Evolutionary conservation across 64 coral and sea anemone genomes (phyloP).

Genomic region (Acropora yongei): DNA sequence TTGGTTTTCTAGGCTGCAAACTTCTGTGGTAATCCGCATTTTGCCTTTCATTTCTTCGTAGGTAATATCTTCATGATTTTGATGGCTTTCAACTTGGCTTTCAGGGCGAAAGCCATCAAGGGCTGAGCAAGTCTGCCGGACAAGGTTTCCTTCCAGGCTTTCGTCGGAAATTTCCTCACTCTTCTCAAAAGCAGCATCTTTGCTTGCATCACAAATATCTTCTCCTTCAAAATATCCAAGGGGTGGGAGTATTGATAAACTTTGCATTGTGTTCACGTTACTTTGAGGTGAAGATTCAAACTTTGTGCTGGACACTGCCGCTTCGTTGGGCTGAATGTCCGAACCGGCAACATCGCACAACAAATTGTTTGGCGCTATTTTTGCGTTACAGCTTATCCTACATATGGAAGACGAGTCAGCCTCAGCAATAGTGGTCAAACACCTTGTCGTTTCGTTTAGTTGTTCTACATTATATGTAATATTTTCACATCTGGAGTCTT

Average conservation of each 20-base stretch:
- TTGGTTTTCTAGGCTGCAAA: neutral
- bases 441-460: neutral
- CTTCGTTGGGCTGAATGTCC: neutral
- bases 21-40: neutral
- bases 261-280: constrained; percentile 11
- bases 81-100: neutral
- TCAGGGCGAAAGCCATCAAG: neutral
- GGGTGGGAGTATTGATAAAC: constrained; percentile 2
- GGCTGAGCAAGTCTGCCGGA: neutral
- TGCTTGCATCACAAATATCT: neutral
- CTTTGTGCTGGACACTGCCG: constrained; percentile 7
- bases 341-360: neutral
- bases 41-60: neutral
- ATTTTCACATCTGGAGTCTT: neutral
- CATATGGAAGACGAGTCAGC: neutral
- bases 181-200: neutral
- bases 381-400: neutral
- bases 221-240: neutral
- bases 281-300: neutral
- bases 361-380: neutral
- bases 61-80: neutral
- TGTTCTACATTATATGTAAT: neutral
- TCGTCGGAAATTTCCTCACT: neutral
- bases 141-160: neutral
- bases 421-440: constrained; percentile 36